Conservation (phyloP, 2,113 vertebrate genomes). For the Apodemus sylvaticus region DNA sequence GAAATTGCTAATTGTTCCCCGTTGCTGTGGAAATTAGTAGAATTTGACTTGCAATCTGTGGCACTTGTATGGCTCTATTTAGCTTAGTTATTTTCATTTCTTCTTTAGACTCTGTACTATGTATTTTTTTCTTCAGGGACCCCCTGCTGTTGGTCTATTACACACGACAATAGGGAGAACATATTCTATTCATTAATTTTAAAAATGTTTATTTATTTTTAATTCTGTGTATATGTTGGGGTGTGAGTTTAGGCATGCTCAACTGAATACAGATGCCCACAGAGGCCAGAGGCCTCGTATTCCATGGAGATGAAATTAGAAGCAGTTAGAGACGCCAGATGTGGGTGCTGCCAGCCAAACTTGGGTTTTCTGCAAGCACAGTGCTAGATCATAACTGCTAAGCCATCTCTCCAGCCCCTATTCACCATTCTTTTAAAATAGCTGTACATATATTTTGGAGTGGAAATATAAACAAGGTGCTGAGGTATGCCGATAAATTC, state of each 20-base stretch:
- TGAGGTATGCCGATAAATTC: neutral
- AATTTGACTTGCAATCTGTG: conserved; percentile 42
- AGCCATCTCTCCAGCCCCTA: neutral
- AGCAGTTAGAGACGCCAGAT: neutral
- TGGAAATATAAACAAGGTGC: neutral
- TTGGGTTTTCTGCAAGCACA: neutral
- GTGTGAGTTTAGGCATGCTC: neutral
- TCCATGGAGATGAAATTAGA: neutral
- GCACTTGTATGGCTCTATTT: neutral
- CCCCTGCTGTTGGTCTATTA: neutral
- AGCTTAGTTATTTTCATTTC: conserved; percentile 49
- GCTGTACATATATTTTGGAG: neutral
- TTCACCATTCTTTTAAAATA: neutral
- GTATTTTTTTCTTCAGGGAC: neutral
- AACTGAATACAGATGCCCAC: neutral
- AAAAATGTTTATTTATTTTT: neutral
- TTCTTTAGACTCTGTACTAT: neutral
- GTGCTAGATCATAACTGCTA: no score
- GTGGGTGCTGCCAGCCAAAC: neutral
- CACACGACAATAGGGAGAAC: neutral
- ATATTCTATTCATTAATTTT: conserved; percentile 4
- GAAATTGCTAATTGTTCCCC: conserved; percentile 53
- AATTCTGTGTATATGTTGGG: neutral
- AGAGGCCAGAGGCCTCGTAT: neutral
- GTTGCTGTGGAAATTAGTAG: conserved; percentile 28